phyloP scores from a whole-genome alignment of 1,140 invertebrate species.

The Meloidogyne exigua region DNA sequence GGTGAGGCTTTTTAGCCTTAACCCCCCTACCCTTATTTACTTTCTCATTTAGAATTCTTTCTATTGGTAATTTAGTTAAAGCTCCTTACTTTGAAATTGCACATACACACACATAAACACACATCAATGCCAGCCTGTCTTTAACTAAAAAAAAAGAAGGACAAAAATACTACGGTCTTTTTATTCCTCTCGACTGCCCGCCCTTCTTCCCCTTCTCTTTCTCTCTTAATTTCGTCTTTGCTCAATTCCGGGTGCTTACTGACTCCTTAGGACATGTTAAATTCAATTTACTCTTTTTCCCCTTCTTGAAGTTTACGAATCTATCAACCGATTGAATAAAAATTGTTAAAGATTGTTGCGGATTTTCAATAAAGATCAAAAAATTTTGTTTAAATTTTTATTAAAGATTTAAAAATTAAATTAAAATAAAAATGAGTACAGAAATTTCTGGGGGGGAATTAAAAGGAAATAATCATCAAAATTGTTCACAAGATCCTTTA shows the following conservation, averaged over 20 bases:
- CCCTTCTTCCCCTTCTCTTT: neutral
- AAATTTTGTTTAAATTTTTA: too few species aligned
- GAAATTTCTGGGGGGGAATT: neutral
- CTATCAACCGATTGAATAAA: neutral
- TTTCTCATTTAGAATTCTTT: neutral
- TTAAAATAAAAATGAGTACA: conserved; percentile 2
- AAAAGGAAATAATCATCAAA: neutral
- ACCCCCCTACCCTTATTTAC: neutral
- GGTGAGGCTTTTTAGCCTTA: neutral
- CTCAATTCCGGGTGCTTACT: neutral
- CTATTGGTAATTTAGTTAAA: neutral
- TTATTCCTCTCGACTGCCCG: neutral
- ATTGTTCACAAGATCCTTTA: neutral
- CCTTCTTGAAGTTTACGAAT: neutral
- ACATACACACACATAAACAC: neutral
- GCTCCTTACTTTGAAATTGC: neutral
- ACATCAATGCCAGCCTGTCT: neutral
- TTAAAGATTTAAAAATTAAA: neutral
- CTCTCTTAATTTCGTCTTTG: neutral
- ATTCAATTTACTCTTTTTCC: conserved; percentile 4
- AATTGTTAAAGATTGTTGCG: neutral
- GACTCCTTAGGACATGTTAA: neutral
- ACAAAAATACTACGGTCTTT: neutral
- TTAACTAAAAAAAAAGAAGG: neutral
- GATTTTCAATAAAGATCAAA: neutral